Evolutionary conservation across 2,113 vertebrate genomes (phyloP).

Genomic region (Sprattus sprattus): DNA sequence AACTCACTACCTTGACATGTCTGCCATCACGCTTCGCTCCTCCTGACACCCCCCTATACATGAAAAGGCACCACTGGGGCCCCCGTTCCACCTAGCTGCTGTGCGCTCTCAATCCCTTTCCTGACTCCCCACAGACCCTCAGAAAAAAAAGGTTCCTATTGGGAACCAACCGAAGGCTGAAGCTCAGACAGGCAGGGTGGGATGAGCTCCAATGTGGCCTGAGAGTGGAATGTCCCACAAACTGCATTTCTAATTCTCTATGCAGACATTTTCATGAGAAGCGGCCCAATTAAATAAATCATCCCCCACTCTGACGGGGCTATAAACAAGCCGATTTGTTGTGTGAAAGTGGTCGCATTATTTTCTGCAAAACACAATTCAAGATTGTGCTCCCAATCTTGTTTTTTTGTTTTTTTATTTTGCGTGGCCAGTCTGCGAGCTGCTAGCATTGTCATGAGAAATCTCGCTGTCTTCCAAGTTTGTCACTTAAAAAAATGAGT

Average conservation of each 20-base stretch:
- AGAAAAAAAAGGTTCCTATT: constrained; percentile 60
- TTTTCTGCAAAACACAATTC: constrained; percentile 14
- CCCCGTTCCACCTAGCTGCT: constrained; percentile 55
- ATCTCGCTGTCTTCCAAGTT: constrained; percentile 66
- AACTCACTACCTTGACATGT: constrained; percentile 55
- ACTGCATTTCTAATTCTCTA: constrained; percentile 56
- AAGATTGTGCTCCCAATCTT: background rate
- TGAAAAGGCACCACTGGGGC: constrained; percentile 43
- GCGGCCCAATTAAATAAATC: constrained; percentile 36
- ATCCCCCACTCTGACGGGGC: constrained; percentile 22
- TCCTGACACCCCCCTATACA: background rate
- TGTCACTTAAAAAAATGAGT: constrained; percentile 70
- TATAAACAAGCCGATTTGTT: constrained; percentile 23
- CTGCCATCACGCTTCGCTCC: constrained; percentile 58
- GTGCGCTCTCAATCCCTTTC: constrained; percentile 53
- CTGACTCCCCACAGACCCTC: constrained; percentile 61
- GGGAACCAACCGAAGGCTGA: constrained; percentile 36
- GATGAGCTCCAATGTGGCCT: constrained; percentile 53
- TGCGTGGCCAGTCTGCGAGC: background rate
- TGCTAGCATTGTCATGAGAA: constrained; percentile 66
- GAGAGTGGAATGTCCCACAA: constrained; percentile 59
- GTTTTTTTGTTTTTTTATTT: background rate
- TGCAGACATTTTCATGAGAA: constrained; percentile 57
- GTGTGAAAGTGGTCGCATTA: background rate
- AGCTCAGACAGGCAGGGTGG: constrained; percentile 47